A percentile compares a stretch with the other conserved stretches of the same genome.
phyloP scores from a whole-genome alignment of 2,888 invertebrate genomes.

The Fabriciana adippe region DNA sequence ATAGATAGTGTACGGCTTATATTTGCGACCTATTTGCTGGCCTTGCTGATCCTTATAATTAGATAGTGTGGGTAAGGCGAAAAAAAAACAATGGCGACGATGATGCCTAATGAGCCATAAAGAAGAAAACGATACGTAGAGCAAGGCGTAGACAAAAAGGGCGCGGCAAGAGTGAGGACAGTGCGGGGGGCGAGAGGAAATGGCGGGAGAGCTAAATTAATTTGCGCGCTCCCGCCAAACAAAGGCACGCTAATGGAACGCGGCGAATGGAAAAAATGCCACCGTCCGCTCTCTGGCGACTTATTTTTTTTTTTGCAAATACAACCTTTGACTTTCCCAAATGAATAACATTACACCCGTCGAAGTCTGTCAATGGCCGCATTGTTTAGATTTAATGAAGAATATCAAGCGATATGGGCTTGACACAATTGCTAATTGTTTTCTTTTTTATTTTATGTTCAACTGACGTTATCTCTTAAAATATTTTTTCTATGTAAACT shows the following conservation, averaged over 20 bases:
- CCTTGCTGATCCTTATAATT: constrained; percentile 77
- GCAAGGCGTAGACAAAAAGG: constrained; percentile 82
- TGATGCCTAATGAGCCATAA: constrained; percentile 82
- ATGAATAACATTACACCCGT: constrained; percentile 81
- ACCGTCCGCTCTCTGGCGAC: constrained; percentile 81
- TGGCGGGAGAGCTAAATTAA: constrained; percentile 83
- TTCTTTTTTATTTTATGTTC: constrained; percentile 4
- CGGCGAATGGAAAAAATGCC: constrained; percentile 83
- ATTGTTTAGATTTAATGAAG: constrained; percentile 44
- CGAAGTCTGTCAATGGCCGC: constrained; percentile 68
- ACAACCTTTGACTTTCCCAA: constrained; percentile 81
- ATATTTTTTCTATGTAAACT: not conserved
- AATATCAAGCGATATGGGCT: constrained; percentile 29
- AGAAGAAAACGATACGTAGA: constrained; percentile 83
- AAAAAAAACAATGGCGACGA: constrained; percentile 80
- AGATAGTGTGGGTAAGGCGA: constrained; percentile 71
- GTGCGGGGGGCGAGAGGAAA: constrained; percentile 69
- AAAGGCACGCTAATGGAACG: constrained; percentile 83
- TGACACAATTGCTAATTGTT: constrained; percentile 25
- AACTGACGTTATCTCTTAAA: not conserved
- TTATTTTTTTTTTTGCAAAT: constrained; percentile 76
- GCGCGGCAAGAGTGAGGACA: constrained; percentile 66
- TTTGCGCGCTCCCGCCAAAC: constrained; percentile 83
- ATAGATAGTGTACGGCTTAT: not conserved
- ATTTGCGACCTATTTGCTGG: constrained; percentile 45